Base-by-base conservation (phyloP, 2,797 vertebrate genomes). In the Argentina silus region DNA sequence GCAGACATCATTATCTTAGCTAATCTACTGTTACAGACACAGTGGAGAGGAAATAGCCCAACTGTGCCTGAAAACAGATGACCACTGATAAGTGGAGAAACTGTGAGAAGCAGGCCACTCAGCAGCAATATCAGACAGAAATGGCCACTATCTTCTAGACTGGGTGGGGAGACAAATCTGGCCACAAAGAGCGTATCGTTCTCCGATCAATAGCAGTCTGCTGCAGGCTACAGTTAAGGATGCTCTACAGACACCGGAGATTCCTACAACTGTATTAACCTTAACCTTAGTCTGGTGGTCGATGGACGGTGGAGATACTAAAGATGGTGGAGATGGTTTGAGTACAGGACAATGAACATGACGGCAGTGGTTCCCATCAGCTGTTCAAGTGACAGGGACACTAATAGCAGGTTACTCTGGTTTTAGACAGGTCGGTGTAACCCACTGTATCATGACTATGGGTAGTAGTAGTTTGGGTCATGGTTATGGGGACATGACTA, bases 171-270 rank as follows among this genome's bases (percentile, higher is more conserved):
- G 51, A 15, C 44, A 36, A 36, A 15, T 45, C 69, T 42, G 69
- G 47, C 63, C 65, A 43, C 65, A 69, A 55, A 56, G 15, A 60
- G 7, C 4, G 42, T 72, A 79, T 79, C 69, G 47, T 36, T 77
- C 56, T 62, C 44, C 23, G 17, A 73, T 73, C 66, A 7, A 67
- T 65, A n/a, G 27, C 45, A n/a, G 65, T 64, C 72, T 61, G 72
- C 45, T 51, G 48, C 51, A 56, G 63, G 62, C 12, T 48, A 6
- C 55, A 43, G 70, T 45, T 56, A 72, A n/a, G 21, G 50, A 56
- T 55, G 69, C 57, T 56, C 17, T 64, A n/a, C 36, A 72, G 50
- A 11, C 70, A n/a, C 7, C 15, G 11, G 60, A 12, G 45, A 23
- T 69, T 60, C 17, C 8, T 15, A 70, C 68, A 15, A 56, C 67